Evolutionary conservation across 2,888 invertebrate species (phyloP), one percentile per base, ranked within the genome.

Genomic region (Tachina fera): DNA sequence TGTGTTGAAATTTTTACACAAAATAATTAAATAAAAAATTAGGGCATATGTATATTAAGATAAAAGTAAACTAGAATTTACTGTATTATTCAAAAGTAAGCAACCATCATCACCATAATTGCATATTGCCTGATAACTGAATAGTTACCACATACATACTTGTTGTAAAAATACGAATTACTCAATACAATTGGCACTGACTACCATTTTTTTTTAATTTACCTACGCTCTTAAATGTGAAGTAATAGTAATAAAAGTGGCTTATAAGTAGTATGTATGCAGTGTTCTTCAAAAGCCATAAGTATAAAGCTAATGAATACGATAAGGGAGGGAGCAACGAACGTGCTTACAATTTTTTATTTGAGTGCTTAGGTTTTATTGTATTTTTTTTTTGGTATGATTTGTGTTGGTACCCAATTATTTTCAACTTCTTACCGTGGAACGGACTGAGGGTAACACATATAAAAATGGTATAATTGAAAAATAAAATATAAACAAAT

Each of bases 251-350:
- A 3, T n/a, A 9, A 31, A 16, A 70, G 41, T 51, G 9, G 11
- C 19, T 19, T 45, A 16, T 51, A 67, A 10, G 4, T 9, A 19
- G n/a, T 41, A n/a, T 16, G 39, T 1, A 8, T 19, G 45, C 10
- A 76, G n/a, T 43, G n/a, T 67, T 58, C 72, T 47, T 13, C 53
- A 19, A 45, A 43, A 49, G 22, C 9, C 43, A 79, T 61, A 79
- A 19, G 45, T 9, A 9, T 41, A 51, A 58, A 31, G 45, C 14
- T 51, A 58, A 74, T 70, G 75, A 56, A 47, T 47, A 63, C 9
- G 61, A 84, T 76, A 65, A 84, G 75, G 84, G 84, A 84, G 70
- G 84, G 79, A 71, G 84, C 79, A 80, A 76, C 65, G 75, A 80
- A 76, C 65, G 75, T 84, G 79, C 75, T 76, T 84, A 51, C 71